A percentile compares a stretch with the other conserved stretches of the same genome.
Conservation (phyloP, 1,140 invertebrate genomes). For the Drosophila micromelanica region DNA sequence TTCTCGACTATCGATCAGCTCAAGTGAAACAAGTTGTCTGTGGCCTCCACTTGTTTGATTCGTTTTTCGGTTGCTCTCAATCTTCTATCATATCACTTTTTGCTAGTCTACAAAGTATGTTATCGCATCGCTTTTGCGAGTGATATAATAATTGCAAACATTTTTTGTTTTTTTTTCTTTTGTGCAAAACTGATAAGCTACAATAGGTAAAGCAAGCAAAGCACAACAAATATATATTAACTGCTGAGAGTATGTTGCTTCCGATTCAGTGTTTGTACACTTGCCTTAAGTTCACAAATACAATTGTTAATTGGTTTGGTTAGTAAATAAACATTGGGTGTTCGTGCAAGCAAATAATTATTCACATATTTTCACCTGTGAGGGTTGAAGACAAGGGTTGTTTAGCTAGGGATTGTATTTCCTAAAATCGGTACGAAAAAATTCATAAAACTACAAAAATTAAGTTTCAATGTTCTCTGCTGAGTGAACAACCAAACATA, state of each 20-base stretch:
- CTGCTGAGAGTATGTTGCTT: neutral
- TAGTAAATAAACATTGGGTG: neutral
- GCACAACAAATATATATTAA: neutral
- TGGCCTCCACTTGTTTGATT: conserved; percentile 6
- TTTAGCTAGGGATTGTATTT: too few relatives aligned
- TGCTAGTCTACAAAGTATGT: conserved; percentile 3
- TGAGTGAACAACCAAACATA: too few relatives aligned
- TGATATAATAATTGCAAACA: conserved; percentile 38
- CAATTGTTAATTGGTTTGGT: neutral
- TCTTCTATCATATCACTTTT: conserved; percentile 11
- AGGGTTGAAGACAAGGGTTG: too few relatives aligned
- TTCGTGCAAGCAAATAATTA: neutral
- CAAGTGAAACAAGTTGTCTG: conserved; percentile 11
- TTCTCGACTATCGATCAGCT: conserved; percentile 24
- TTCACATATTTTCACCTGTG: too few relatives aligned
- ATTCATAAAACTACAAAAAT: too few relatives aligned
- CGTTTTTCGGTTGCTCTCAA: conserved; percentile 11
- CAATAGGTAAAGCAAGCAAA: conserved; percentile 1
- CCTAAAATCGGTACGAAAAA: too few relatives aligned
- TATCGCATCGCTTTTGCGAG: conserved; percentile 8
- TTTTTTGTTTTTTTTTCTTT: conserved; percentile 14
- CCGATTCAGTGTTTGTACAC: neutral
- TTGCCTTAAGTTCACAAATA: neutral
- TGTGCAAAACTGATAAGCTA: conserved; percentile 30
- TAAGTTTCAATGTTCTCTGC: too few relatives aligned